Conservation (phyloP, 1,140 invertebrate species). For the Oryzaephilus surinamensis region DNA sequence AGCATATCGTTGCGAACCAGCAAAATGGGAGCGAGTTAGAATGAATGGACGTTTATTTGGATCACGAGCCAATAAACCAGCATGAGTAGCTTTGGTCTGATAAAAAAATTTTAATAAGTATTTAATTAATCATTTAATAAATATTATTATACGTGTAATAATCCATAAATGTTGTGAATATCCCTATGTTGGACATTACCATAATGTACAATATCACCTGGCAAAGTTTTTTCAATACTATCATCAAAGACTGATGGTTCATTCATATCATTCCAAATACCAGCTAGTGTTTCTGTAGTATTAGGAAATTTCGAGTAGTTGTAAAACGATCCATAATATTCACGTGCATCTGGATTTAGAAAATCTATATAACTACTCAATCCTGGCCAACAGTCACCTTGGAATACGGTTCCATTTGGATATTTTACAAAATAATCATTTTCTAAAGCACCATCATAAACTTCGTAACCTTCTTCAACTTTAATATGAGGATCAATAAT, state of each 20-base stretch:
- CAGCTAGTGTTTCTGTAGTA: slow-evolving; percentile 47
- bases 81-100: slow-evolving; percentile 54
- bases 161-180: slow-evolving; percentile 18
- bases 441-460: slow-evolving; percentile 61
- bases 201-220: slow-evolving; percentile 37
- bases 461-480: slow-evolving; percentile 46
- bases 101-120: neutral
- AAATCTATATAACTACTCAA: slow-evolving; percentile 59
- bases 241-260: slow-evolving; percentile 68
- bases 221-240: slow-evolving; percentile 52
- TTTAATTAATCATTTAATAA: neutral
- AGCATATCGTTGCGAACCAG: slow-evolving; percentile 62
- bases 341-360: slow-evolving; percentile 48
- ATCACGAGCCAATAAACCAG: slow-evolving; percentile 63
- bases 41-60: slow-evolving; percentile 75
- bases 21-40: slow-evolving; percentile 78
- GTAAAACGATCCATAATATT: slow-evolving; percentile 54
- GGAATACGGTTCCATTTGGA: slow-evolving; percentile 64
- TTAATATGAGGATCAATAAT: slow-evolving; percentile 72
- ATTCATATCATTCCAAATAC: slow-evolving; percentile 74
- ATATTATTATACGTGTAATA: slow-evolving; percentile 11
- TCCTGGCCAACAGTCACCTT: slow-evolving; percentile 60
- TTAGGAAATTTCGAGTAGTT: slow-evolving; percentile 42
- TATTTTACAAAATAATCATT: slow-evolving; percentile 78
- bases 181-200: slow-evolving; percentile 10